Base-by-base conservation (phyloP, 2,888 invertebrate species). In the Lycia hirtaria region DNA sequence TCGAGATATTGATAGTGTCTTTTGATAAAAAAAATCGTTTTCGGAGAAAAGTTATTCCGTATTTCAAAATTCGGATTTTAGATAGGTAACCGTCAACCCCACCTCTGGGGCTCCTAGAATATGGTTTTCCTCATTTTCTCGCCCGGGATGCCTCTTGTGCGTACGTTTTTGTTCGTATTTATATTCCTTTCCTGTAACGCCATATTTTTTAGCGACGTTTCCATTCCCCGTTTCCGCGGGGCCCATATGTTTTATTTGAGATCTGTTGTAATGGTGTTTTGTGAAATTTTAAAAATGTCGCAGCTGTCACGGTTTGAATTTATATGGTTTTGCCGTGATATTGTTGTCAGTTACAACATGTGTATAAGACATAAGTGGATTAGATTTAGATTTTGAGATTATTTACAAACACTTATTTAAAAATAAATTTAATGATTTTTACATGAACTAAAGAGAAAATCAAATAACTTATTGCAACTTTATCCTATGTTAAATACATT, bases 161-260 rank as follows among this genome's bases (percentile, higher is more conserved):
- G 78, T 86, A 88, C 86, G 86, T 88, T 90, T 88, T 86, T 87
- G 87, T 87, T 85, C 79, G 79, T 86, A 84, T 91, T 88, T 88
- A 88, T 90, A 89, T 92, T 88, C 89, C 81, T 85, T 87, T 88
- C 87, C 85, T 83, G 88, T 85, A 76, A 80, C 78, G 81, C 78
- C 76, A 81, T 88, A 87, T 88, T 85, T 86, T 82, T 83, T 81
- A 78, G 77, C 78, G 83, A 85, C 82, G 78, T 81, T 82, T 83
- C 81, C 80, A 81, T 84, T 74, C 66, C 68, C 52, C 49, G 58
- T 61, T 61, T 68, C 68, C 71, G 69, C 69, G 62, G 68, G 67
- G 60, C 67, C 62, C 68, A 63, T 68, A 61, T 61, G 66, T 69
- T 72, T 69, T 68, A 65, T 73, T 68, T 63, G 64, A 56, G 56